phyloP scores from a whole-genome alignment of 2,797 vertebrate genomes.

The Eulemur mongoz region DNA sequence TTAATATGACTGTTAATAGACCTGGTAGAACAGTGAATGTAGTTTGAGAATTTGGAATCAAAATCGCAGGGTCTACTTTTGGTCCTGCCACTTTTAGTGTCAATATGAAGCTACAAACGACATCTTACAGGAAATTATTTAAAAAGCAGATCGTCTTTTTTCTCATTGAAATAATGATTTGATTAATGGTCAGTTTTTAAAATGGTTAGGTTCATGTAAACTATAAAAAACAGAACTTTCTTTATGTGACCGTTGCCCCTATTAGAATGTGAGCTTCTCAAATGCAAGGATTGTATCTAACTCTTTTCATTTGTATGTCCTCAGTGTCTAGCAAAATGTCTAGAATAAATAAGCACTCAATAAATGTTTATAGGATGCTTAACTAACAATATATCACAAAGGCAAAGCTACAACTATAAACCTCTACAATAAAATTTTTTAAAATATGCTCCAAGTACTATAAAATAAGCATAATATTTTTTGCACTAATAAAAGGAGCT shows the following conservation, averaged over 20 bases:
- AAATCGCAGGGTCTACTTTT: background rate
- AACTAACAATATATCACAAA: slow-evolving; percentile 55
- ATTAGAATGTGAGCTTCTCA: slow-evolving; percentile 29
- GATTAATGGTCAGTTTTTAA: slow-evolving; percentile 26
- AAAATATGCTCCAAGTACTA: slow-evolving; percentile 60
- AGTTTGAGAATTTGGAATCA: background rate
- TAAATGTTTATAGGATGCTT: slow-evolving; percentile 65
- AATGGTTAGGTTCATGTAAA: slow-evolving; percentile 27
- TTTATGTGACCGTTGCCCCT: background rate
- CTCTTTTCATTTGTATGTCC: slow-evolving; percentile 36
- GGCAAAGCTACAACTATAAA: slow-evolving; percentile 59
- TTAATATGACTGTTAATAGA: background rate
- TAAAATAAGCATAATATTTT: slow-evolving; percentile 65
- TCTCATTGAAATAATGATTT: slow-evolving; percentile 18
- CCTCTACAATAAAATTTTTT: slow-evolving; percentile 57
- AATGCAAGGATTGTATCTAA: background rate
- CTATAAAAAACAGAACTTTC: background rate
- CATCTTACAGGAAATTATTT: background rate
- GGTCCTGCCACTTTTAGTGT: background rate
- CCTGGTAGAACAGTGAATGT: background rate
- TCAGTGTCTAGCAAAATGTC: slow-evolving; percentile 35
- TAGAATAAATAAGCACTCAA: slow-evolving; percentile 61
- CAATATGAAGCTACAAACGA: background rate
- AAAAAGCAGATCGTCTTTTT: background rate
- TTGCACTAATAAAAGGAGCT: slow-evolving; percentile 52